These are phyloP conservation scores for Conomelus anceps DNA, from an alignment of 2,888 invertebrate species.

Conservation along the genomic window DNA sequence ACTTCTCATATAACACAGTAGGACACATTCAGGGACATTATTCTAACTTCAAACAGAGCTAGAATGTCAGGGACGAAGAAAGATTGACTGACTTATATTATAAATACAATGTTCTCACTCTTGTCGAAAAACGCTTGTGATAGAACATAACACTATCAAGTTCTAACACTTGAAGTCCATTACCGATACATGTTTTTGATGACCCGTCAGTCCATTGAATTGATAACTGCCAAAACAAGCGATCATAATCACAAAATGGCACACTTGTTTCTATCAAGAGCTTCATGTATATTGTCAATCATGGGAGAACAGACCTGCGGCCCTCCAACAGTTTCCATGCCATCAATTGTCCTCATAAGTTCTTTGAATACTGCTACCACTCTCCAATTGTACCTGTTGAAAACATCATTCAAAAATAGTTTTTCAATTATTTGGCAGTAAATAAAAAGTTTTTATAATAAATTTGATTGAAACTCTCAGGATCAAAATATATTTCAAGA, in stretches of 20 bases:
- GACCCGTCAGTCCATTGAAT: not conserved
- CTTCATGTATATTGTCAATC: constrained; percentile 48
- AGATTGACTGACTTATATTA: too few species aligned
- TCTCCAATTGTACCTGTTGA: constrained; percentile 83
- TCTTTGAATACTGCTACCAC: constrained; percentile 80
- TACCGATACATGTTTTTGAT: not conserved
- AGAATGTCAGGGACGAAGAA: too few species aligned
- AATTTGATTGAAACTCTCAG: too few species aligned
- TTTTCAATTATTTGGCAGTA: too few species aligned
- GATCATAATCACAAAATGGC: constrained; percentile 34
- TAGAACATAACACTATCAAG: too few species aligned
- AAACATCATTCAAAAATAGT: too few species aligned
- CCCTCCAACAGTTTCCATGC: constrained; percentile 46
- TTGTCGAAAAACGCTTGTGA: too few species aligned
- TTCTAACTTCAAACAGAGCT: too few species aligned
- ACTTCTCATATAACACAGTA: too few species aligned
- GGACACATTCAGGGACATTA: too few species aligned
- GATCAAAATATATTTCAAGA: too few species aligned
- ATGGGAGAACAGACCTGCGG: constrained; percentile 45
- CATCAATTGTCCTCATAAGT: constrained; percentile 65
- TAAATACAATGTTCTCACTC: not conserved
- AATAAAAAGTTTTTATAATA: too few species aligned
- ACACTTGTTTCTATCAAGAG: constrained; percentile 52
- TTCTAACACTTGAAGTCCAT: not conserved
- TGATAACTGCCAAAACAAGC: not conserved